A percentile compares a stretch with the other conserved stretches of the same genome.
These are phyloP conservation scores for Oreochromis grahami DNA, from an alignment of 2,797 vertebrate species.

Conservation along the genomic window DNA sequence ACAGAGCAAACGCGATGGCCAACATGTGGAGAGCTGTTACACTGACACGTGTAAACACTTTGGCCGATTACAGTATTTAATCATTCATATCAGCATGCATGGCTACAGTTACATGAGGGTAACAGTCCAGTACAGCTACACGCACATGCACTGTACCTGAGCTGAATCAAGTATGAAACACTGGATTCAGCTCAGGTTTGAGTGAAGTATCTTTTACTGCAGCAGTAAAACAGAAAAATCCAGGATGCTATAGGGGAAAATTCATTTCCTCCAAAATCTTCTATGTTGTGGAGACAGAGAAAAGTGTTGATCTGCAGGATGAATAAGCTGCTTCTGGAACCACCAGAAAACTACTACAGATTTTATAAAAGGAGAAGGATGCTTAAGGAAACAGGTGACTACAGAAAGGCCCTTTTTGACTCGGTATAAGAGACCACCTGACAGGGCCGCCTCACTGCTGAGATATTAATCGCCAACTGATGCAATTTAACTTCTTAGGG, in stretches of 20 bases:
- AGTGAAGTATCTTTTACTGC: background rate
- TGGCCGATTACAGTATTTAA: background rate
- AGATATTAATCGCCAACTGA: conserved; percentile 72
- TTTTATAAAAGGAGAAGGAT: background rate
- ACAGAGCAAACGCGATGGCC: background rate
- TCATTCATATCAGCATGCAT: background rate
- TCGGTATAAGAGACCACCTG: conserved; percentile 23
- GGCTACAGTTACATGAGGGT: background rate
- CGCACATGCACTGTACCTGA: background rate
- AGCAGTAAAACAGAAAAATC: background rate
- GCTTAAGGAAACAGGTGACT: background rate
- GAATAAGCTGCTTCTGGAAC: background rate
- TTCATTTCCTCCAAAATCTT: background rate
- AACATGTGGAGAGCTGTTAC: background rate
- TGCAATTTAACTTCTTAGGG: conserved; percentile 75
- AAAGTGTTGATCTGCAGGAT: rapidly evolving
- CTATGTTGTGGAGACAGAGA: background rate
- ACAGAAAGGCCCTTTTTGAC: background rate
- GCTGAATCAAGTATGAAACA: background rate
- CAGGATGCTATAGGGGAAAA: background rate
- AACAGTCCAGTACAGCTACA: background rate
- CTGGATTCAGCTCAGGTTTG: background rate
- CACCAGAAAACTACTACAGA: background rate
- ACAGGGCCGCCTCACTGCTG: conserved; percentile 47
- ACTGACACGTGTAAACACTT: background rate